Evolutionary conservation across 2,797 vertebrate species (phyloP).

Genomic region (Odontamblyopus rebecca): DNA sequence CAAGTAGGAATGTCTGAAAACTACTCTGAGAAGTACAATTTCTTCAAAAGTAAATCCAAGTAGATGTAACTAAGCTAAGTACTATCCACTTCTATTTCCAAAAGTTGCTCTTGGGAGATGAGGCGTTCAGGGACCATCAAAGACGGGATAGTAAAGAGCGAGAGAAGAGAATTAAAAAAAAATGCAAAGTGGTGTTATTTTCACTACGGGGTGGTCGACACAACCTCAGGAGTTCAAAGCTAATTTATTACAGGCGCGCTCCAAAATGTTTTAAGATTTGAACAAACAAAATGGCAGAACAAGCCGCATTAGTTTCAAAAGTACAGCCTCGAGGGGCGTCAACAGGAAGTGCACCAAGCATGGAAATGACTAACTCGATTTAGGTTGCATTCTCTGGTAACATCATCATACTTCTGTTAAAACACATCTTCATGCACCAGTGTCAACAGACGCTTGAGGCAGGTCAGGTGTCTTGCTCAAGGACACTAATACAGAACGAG

Average conservation of each 20-base stretch:
- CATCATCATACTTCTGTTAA: too few relatives aligned
- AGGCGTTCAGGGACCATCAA: not conserved
- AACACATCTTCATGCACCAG: too few relatives aligned
- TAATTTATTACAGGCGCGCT: not conserved
- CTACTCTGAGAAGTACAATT: too few relatives aligned
- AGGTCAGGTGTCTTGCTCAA: not conserved
- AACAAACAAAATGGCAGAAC: not conserved
- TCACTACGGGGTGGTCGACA: not conserved
- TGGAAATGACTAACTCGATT: not conserved
- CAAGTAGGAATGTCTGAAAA: too few relatives aligned
- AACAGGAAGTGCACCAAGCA: slow-evolving; percentile 1
- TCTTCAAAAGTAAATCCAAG: too few relatives aligned
- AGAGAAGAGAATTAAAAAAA: not conserved
- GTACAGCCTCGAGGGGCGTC: not conserved
- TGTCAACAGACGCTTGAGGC: too few relatives aligned
- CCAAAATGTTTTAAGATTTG: not conserved
- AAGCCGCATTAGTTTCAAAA: not conserved
- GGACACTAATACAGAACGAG: not conserved
- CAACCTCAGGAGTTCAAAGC: slow-evolving; percentile 3
- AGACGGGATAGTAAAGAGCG: not conserved
- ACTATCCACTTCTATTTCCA: too few relatives aligned
- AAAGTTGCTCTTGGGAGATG: not conserved
- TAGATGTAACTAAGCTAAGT: too few relatives aligned
- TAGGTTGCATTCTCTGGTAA: not conserved
- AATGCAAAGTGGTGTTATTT: slow-evolving; percentile 4